Conservation (phyloP, 2,888 invertebrate genomes). For the Phaedon cochleariae region DNA sequence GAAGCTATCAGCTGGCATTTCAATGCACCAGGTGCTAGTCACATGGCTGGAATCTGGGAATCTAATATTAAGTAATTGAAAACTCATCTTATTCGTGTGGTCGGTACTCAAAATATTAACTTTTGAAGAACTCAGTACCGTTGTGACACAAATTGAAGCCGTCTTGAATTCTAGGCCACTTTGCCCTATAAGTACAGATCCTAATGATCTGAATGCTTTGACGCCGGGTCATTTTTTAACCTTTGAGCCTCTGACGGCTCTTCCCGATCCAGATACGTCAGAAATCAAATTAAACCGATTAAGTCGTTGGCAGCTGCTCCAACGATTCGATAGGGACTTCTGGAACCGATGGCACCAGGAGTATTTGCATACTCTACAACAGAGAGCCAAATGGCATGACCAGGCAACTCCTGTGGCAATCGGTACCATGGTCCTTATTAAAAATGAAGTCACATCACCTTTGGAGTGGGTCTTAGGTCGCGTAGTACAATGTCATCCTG, state of each 20-base stretch:
- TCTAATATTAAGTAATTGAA: slow-evolving; percentile 52
- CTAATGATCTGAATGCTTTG: slow-evolving; percentile 40
- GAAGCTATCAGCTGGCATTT: slow-evolving; percentile 46
- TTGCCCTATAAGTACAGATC: slow-evolving; percentile 39
- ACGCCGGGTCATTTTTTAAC: slow-evolving; percentile 47
- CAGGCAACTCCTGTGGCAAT: too few relatives aligned
- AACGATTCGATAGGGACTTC: too few relatives aligned
- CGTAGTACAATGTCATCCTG: too few relatives aligned
- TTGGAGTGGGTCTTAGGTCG: too few relatives aligned
- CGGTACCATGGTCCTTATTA: too few relatives aligned
- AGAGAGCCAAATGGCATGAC: too few relatives aligned
- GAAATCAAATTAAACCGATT: too few relatives aligned
- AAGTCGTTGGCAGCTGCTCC: too few relatives aligned
- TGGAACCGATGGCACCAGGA: too few relatives aligned
- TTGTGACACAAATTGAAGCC: slow-evolving; percentile 48
- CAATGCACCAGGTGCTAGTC: slow-evolving; percentile 48
- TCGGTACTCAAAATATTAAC: slow-evolving; percentile 42
- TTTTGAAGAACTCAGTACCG: slow-evolving; percentile 50
- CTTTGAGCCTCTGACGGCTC: slow-evolving; percentile 12
- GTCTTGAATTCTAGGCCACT: slow-evolving; percentile 50
- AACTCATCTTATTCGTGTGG: slow-evolving; percentile 42
- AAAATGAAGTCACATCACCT: too few relatives aligned
- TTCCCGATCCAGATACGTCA: not conserved
- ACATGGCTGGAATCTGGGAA: slow-evolving; percentile 47
- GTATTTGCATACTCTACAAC: too few relatives aligned